Conservation (phyloP, 2,113 vertebrate species). For the Coregonus clupeaformis region DNA sequence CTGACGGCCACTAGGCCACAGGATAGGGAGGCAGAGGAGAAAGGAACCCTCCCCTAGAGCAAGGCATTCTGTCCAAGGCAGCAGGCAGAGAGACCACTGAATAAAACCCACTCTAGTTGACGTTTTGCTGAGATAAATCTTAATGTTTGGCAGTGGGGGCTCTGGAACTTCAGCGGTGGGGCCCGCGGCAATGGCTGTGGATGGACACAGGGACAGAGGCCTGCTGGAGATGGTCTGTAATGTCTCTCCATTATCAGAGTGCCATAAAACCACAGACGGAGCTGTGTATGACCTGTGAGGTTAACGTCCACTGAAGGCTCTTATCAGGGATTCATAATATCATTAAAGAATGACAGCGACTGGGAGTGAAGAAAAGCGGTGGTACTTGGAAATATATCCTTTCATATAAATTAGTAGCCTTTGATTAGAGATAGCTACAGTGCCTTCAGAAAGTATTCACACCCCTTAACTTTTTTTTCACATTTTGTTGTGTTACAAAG, state of each 20-base stretch:
- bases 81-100: background rate
- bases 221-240: background rate
- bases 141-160: background rate
- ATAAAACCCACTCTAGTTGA: background rate
- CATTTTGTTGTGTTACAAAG: no score
- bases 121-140: background rate
- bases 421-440: background rate
- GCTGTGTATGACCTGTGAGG: background rate
- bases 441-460: no score
- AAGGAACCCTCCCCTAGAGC: slow-evolving; percentile 29
- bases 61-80: slow-evolving; percentile 28
- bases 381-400: no score
- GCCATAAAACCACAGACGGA: background rate
- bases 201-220: background rate
- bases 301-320: background rate
- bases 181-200: background rate
- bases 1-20: no score
- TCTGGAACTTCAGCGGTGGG: background rate
- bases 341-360: background rate
- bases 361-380: no score
- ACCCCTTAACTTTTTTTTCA: no score
- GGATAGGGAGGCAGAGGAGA: slow-evolving; percentile 2
- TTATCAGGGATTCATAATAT: background rate
- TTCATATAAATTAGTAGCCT: background rate
- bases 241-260: background rate